Conservation (phyloP, 2,113 vertebrate species). For the Cavia aperea region DNA sequence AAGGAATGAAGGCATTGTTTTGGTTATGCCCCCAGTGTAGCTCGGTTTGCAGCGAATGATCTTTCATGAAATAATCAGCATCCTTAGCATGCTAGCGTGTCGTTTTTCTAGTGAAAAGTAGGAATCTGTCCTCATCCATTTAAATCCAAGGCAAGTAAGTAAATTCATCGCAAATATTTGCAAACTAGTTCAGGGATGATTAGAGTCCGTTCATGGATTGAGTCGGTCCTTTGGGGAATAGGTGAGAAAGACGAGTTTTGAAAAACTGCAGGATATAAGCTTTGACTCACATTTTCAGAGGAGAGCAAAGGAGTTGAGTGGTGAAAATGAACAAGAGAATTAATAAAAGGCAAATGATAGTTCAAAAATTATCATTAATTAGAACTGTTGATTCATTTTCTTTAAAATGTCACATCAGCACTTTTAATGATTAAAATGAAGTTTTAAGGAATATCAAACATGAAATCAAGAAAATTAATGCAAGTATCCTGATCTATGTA, state of each 20-base stretch:
- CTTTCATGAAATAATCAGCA: not conserved
- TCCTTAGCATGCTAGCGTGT: not conserved
- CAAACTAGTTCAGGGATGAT: not conserved
- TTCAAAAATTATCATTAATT: not conserved
- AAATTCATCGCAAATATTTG: constrained; percentile 41
- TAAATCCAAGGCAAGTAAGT: constrained; percentile 3
- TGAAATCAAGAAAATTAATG: constrained; percentile 1
- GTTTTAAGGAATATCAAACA: constrained; percentile 18
- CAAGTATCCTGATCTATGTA: not conserved
- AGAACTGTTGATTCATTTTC: not conserved
- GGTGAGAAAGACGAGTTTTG: not conserved
- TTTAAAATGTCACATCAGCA: constrained; percentile 1
- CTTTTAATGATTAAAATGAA: constrained; percentile 9
- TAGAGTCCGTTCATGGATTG: not conserved
- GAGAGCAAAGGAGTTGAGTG: not conserved
- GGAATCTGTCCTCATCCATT: not conserved
- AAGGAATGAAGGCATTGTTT: not conserved
- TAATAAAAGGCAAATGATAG: constrained; percentile 1
- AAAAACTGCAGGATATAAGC: not conserved
- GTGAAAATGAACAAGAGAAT: not conserved
- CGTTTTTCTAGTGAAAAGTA: not conserved
- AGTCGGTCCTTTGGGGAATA: not conserved
- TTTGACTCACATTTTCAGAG: constrained; percentile 16
- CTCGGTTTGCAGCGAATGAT: not conserved
- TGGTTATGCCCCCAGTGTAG: not conserved